These are phyloP conservation scores for Cinclus cinclus DNA, from an alignment of 2,113 vertebrate genomes.

Conservation along the genomic window DNA sequence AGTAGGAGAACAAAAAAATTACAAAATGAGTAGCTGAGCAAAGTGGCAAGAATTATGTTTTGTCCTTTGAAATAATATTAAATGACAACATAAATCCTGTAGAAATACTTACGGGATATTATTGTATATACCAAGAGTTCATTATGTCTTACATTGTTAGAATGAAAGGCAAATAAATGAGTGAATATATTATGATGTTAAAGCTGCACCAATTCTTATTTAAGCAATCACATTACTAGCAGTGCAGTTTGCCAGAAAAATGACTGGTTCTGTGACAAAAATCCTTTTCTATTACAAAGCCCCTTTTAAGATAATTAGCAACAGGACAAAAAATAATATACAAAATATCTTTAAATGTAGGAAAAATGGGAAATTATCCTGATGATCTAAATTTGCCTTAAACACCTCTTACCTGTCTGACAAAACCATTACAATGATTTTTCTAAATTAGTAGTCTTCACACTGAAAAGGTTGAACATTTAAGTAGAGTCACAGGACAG, in stretches of 20 bases:
- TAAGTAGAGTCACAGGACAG: background rate
- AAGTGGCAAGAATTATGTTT: conserved; percentile 22
- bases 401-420: background rate
- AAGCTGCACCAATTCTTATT: conserved; percentile 40
- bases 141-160: conserved; percentile 33
- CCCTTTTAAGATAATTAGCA: conserved; percentile 36
- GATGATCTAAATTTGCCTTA: background rate
- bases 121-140: conserved; percentile 4
- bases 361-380: background rate
- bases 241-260: background rate
- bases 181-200: conserved; percentile 18
- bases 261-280: background rate
- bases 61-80: conserved; percentile 48
- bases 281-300: background rate
- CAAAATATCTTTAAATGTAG: background rate
- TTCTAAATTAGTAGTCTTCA: background rate
- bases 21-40: background rate
- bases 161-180: conserved; percentile 43
- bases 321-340: background rate
- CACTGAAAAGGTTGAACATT: background rate
- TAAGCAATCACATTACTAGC: conserved; percentile 11
- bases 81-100: conserved; percentile 40
- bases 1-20: conserved; percentile 16
- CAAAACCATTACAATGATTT: background rate
- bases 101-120: conserved; percentile 10